phyloP scores from a whole-genome alignment of 1,140 invertebrate genomes.

The Coptotermes formosanus region DNA sequence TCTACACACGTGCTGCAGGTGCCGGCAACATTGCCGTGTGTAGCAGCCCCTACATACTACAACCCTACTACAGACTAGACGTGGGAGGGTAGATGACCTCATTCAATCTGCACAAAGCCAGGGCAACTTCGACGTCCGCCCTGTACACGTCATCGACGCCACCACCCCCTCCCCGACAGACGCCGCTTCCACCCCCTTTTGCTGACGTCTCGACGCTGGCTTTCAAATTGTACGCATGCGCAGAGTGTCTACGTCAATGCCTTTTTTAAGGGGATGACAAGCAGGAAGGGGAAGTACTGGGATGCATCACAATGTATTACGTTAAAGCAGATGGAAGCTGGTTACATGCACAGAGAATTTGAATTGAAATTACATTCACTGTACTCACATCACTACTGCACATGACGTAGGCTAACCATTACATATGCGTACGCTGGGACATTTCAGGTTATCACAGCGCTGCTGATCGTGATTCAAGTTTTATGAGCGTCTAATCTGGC shows the following conservation, averaged over 20 bases:
- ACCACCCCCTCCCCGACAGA: not conserved
- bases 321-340: not conserved
- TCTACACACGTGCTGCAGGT: not conserved
- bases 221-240: not conserved
- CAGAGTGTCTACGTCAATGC: not conserved
- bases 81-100: not conserved
- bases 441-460: too few species aligned
- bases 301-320: conserved; percentile 2
- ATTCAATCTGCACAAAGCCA: not conserved
- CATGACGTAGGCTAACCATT: too few species aligned
- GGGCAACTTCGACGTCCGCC: not conserved
- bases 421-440: too few species aligned
- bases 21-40: not conserved
- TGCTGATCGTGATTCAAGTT: too few species aligned
- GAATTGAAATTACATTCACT: not conserved
- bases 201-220: not conserved
- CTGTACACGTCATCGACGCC: not conserved
- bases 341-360: not conserved
- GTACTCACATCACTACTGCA: not conserved
- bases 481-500: too few species aligned
- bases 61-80: not conserved
- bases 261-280: not conserved
- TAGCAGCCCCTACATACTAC: not conserved
- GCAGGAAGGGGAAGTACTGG: not conserved
- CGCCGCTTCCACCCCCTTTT: not conserved